Conservation (phyloP, 2,113 vertebrate species). For the Pituophis catenifer region DNA sequence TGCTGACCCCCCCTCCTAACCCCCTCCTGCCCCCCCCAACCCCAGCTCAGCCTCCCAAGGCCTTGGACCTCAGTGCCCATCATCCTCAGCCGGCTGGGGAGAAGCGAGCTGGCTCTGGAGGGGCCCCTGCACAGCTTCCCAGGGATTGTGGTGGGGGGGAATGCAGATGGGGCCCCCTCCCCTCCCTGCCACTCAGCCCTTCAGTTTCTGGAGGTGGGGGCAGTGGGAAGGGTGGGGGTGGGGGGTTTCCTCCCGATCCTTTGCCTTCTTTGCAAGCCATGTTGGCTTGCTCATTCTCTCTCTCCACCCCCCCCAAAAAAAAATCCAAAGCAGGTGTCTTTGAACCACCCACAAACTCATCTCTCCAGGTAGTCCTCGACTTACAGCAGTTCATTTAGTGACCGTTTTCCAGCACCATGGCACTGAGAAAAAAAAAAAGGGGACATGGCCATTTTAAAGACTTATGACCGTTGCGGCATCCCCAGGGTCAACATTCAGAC, state of each 20-base stretch:
- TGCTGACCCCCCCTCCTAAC: not conserved
- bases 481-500: too few species aligned
- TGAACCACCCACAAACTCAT: not conserved
- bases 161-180: not conserved
- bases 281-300: not conserved
- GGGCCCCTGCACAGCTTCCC: not conserved
- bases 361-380: too few species aligned
- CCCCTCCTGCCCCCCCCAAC: too few species aligned
- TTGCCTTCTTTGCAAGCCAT: not conserved
- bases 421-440: too few species aligned
- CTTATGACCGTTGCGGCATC: too few species aligned
- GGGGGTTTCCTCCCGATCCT: not conserved
- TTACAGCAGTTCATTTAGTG: too few species aligned
- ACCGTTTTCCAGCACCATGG: too few species aligned
- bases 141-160: not conserved
- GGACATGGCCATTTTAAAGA: too few species aligned
- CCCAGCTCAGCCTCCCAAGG: not conserved
- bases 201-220: not conserved
- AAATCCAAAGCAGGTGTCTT: not conserved
- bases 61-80: not conserved
- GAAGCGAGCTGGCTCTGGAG: too few species aligned
- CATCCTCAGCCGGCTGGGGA: not conserved
- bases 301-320: rapidly evolving
- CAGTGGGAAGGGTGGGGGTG: too few species aligned
- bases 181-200: not conserved